Conservation (phyloP, 2,113 vertebrate genomes). For the Pteronura brasiliensis region DNA sequence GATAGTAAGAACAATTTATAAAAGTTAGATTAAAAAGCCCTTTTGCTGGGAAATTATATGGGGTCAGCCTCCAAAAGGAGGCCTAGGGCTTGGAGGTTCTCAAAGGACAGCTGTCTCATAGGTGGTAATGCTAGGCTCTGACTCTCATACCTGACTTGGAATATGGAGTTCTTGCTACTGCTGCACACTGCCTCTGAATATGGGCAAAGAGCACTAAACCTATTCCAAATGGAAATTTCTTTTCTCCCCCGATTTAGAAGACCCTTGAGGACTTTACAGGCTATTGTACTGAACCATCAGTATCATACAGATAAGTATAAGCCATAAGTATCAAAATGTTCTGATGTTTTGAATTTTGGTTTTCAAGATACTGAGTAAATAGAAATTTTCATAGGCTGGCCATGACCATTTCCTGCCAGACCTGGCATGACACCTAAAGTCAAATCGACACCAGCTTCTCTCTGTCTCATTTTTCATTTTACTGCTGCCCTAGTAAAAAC, state of each 20-base stretch:
- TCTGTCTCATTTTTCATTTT: neutral
- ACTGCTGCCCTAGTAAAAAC: neutral
- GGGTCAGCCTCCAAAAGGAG: neutral
- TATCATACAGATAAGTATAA: neutral
- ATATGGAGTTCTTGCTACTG: neutral
- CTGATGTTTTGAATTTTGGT: neutral
- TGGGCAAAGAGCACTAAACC: neutral
- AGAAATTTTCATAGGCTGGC: neutral
- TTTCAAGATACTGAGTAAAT: neutral
- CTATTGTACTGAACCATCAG: neutral
- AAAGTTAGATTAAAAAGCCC: neutral
- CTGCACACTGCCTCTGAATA: neutral
- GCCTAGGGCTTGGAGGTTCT: neutral
- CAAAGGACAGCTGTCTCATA: neutral
- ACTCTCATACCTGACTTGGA: neutral
- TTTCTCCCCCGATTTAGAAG: neutral
- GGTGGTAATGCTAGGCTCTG: accelerated
- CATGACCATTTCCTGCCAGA: neutral
- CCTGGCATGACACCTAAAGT: neutral
- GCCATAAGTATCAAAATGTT: neutral
- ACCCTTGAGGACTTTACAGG: neutral
- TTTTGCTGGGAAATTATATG: neutral
- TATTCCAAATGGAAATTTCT: neutral
- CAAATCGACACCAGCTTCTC: neutral
- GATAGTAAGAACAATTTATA: neutral